phyloP scores from a whole-genome alignment of 2,797 vertebrate genomes.

The Rhinella marina region DNA sequence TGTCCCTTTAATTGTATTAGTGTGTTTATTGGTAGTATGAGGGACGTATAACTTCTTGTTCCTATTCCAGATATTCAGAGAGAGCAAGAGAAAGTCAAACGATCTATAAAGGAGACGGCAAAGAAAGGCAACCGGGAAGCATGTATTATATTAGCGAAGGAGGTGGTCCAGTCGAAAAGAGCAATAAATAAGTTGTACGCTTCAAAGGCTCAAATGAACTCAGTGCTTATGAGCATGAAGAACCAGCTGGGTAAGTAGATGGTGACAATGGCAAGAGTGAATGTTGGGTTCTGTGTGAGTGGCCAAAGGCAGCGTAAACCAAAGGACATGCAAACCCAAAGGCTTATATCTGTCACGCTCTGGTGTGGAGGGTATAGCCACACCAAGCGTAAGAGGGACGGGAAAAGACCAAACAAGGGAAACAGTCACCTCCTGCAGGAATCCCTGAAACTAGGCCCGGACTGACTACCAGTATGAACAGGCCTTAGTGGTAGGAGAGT shows the following conservation, averaged over 20 bases:
- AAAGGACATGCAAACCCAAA: too few species aligned
- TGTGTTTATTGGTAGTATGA: not conserved
- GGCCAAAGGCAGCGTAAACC: too few species aligned
- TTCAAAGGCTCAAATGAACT: conserved; percentile 99
- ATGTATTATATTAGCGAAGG: conserved; percentile 92
- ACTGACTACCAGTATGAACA: too few species aligned
- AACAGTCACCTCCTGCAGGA: too few species aligned
- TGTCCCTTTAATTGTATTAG: too few species aligned
- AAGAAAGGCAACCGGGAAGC: conserved; percentile 95
- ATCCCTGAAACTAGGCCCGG: too few species aligned
- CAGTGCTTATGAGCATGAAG: conserved; percentile 94
- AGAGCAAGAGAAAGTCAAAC: conserved; percentile 96
- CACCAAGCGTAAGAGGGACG: too few species aligned
- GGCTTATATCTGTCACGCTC: too few species aligned
- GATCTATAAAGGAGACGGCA: conserved; percentile 94
- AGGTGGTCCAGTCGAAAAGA: conserved; percentile 90
- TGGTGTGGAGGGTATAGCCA: too few species aligned
- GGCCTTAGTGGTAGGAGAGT: too few species aligned
- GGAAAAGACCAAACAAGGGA: too few species aligned
- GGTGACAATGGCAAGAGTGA: not conserved
- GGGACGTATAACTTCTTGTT: not conserved
- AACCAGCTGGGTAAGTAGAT: conserved; percentile 92
- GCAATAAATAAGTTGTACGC: conserved; percentile 91
- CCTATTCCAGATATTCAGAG: conserved; percentile 88
- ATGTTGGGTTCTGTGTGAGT: not conserved